phyloP scores from a whole-genome alignment of 2,113 vertebrate species.

The Gracilinanus agilis region DNA sequence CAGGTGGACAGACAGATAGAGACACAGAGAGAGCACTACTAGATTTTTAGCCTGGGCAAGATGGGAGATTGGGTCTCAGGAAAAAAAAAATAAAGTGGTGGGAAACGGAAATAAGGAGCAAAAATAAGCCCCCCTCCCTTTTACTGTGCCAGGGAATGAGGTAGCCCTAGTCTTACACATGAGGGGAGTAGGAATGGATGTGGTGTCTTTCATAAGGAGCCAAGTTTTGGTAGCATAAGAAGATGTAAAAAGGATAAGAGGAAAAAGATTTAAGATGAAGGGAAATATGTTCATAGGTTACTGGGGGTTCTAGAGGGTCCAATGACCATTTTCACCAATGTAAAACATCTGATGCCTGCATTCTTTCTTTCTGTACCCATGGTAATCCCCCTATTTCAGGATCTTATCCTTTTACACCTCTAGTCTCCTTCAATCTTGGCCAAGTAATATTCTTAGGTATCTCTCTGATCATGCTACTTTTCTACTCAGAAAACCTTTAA shows the following conservation, averaged over 20 bases:
- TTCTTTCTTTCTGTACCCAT: background rate
- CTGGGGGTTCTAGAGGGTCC: too few species aligned
- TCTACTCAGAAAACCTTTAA: background rate
- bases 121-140: background rate
- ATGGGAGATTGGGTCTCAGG: background rate
- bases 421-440: background rate
- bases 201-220: background rate
- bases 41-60: background rate
- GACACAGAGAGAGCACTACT: background rate
- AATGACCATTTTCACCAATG: too few species aligned
- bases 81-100: background rate
- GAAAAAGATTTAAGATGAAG: background rate
- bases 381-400: background rate
- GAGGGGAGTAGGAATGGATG: too few species aligned
- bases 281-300: background rate
- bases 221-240: background rate
- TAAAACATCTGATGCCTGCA: background rate
- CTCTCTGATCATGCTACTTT: background rate
- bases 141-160: background rate
- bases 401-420: background rate
- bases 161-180: background rate
- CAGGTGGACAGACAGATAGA: too few species aligned
- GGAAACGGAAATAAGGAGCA: background rate
- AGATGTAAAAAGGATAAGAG: background rate
- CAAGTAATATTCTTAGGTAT: background rate